phyloP scores from a whole-genome alignment of 1,140 invertebrate species.

The Bursaphelenchus mucronatus region DNA sequence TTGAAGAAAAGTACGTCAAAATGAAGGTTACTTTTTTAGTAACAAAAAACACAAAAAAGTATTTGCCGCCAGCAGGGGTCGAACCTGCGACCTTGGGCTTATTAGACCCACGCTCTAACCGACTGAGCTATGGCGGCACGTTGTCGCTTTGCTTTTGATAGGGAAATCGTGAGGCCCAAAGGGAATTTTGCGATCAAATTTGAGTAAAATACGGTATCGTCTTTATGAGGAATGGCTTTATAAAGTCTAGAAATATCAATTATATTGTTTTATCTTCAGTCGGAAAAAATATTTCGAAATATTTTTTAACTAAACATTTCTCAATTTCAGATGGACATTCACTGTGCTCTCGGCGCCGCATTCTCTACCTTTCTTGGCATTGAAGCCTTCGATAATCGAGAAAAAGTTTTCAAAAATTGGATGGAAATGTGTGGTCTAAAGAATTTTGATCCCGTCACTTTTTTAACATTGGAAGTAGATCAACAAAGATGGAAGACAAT shows the following conservation, averaged over 20 bases:
- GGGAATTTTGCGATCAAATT: no score
- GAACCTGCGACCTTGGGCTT: conserved; percentile 61
- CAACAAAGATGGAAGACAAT: conserved; percentile 76
- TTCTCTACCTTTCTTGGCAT: conserved; percentile 74
- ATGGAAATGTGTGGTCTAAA: conserved; percentile 20
- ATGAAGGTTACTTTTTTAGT: no score
- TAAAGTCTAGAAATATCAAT: not conserved
- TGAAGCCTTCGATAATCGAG: conserved; percentile 69
- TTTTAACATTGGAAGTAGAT: conserved; percentile 46
- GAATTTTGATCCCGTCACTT: conserved; percentile 40
- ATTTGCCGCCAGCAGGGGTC: conserved; percentile 58
- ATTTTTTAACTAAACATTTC: not conserved
- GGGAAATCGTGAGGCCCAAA: no score
- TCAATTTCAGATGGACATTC: conserved; percentile 65
- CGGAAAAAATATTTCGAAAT: conserved; percentile 1
- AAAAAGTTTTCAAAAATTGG: conserved; percentile 67
- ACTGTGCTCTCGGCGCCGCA: conserved; percentile 71
- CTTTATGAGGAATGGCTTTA: no score
- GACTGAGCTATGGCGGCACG: conserved; percentile 60
- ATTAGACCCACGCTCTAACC: conserved; percentile 62
- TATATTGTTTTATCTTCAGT: not conserved
- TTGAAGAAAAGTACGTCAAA: no score
- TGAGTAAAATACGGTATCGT: no score
- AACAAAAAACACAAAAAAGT: not conserved
- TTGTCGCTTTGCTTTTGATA: no score